Evolutionary conservation across 2,113 vertebrate genomes (phyloP).

Genomic region (Triplophysa rosa): DNA sequence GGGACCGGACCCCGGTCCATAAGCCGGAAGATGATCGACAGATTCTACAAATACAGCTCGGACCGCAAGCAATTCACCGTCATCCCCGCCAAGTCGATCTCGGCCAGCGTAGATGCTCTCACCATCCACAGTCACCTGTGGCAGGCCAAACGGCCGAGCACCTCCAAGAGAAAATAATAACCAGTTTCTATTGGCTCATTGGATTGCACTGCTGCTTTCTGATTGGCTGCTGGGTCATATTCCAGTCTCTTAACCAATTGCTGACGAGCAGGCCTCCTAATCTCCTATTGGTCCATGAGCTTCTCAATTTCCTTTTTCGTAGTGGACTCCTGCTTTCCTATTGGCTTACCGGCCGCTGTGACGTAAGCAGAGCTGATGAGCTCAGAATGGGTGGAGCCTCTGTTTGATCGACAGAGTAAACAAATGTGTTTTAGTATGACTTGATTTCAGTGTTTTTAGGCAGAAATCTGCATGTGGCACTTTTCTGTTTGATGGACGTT

Average conservation of each 20-base stretch:
- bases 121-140: conserved; percentile 95
- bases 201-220: conserved; percentile 36
- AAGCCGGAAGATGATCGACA: conserved; percentile 93
- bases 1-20: conserved; percentile 89
- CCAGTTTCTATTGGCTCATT: neutral
- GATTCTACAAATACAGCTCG: conserved; percentile 95
- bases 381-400: conserved; percentile 50
- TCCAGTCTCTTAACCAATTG: neutral
- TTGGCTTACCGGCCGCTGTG: conserved; percentile 21
- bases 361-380: neutral
- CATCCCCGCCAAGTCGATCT: conserved; percentile 94
- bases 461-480: conserved; percentile 71
- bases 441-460: conserved; percentile 48
- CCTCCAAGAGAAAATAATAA: conserved; percentile 81
- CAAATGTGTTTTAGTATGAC: conserved; percentile 51
- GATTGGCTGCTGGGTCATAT: neutral
- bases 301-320: neutral
- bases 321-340: neutral
- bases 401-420: conserved; percentile 50
- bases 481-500: conserved; percentile 58
- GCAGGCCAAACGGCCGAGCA: conserved; percentile 88
- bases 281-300: conserved; percentile 24
- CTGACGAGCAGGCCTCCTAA: conserved; percentile 11
- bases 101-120: conserved; percentile 91
- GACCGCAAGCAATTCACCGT: conserved; percentile 95